Base-by-base conservation (phyloP, 2,888 invertebrate species). In the Parasteatoda lunata region DNA sequence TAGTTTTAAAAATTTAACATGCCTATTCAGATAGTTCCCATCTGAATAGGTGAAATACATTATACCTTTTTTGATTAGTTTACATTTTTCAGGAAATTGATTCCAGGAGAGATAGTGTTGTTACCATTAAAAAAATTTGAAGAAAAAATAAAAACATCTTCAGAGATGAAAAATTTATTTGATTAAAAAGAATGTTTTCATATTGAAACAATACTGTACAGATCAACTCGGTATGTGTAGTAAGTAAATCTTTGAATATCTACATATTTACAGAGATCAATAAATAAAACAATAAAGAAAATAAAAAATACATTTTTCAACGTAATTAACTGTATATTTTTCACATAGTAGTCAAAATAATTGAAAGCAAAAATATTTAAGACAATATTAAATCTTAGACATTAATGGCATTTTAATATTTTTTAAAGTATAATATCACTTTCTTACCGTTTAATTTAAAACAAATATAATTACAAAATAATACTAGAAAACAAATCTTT, bases 131-230 rank as follows among this genome's bases (percentile, higher is more conserved):
- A 48, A 3, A 70, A 70, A 9, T 45, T 48, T 30, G 11, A 48
- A 9, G n/a, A 45, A 64, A 59, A 64, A 48, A 54, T 5, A 6
- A 5, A 13, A 11, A 30, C 45, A 75, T 15, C 49, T 11, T 49
- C 75, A 69, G 54, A 71, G 83, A 70, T 83, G 71, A 77, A 83
- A 83, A 83, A 65, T 65, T 75, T 52, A 79, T 66, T 81, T 82
- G 75, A 77, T 83, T 83, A 64, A 64, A 77, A 71, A 68, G 77
- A 70, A 70, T 77, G 11, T 52, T 65, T 48, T 70, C 69, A 69
- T 51, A 72, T 9, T 72, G 65, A 71, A 77, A 52, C 48, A 45
- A 6, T 80, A 51, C 77, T 83, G 83, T 83, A 83, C 83, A 83
- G 52, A 71, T 77, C 65, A 76, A 59, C 30, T 71, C 70, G 54